Conservation (phyloP, 2,113 vertebrate species). For the Galeopterus variegatus region DNA sequence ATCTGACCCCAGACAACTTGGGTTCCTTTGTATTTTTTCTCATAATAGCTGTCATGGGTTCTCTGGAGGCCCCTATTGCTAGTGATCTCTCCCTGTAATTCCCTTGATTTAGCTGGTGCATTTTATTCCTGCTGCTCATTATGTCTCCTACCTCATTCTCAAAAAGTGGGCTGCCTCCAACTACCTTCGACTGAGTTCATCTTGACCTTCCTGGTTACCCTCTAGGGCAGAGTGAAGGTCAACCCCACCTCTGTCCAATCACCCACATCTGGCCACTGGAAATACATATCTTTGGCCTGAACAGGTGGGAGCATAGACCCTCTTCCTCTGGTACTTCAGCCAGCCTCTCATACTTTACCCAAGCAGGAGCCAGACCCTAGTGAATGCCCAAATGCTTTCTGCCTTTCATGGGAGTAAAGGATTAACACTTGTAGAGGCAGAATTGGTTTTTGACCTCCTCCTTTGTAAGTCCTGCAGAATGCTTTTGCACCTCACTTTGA, state of each 20-base stretch:
- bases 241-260: not conserved
- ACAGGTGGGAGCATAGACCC: rapidly evolving
- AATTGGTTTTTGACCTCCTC: too few species aligned
- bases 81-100: too few species aligned
- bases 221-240: too few species aligned
- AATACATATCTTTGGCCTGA: not conserved
- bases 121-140: not conserved
- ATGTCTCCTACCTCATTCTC: not conserved
- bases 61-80: not conserved
- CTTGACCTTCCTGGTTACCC: not conserved
- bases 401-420: rapidly evolving
- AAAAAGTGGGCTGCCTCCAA: not conserved
- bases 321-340: not conserved
- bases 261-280: not conserved
- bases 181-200: not conserved
- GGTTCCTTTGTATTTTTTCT: not conserved
- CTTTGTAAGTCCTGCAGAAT: not conserved
- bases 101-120: not conserved
- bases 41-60: not conserved
- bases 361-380: not conserved
- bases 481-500: not conserved
- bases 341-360: not conserved
- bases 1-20: not conserved
- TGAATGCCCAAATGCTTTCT: not conserved
- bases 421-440: not conserved